Evolutionary conservation across 1,140 invertebrate species (phyloP), one percentile per base, ranked within the genome.

Genomic region (Argopecten irradians): DNA sequence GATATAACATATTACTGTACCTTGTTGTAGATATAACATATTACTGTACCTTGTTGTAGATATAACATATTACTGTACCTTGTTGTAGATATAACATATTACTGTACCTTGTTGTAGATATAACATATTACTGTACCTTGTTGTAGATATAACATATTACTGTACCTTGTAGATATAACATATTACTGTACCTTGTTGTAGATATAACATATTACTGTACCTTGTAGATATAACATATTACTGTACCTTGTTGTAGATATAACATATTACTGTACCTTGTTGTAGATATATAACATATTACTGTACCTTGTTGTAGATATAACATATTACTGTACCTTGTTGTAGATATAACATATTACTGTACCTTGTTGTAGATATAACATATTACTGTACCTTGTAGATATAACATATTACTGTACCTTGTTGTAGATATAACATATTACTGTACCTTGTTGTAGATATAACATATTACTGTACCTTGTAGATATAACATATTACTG

Each of bases 41-140:
- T 46, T 5, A 46, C 43, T 46, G 28, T 82, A 88, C 89, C 87
- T 86, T 88, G 86, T 34, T 88, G 82, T 14, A 90, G 85, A 36
- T 34, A 71, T 35, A 89, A 90, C 1, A 87, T 16, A 0, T 82
- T 34, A 33, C 36, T 82, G 28, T 82, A 46, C 19, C 39, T 22
- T 39, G 85, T 22, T 32, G 28, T 84, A 84, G 83, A 46, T 22
- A 46, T 19, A 16, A 46, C 19, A 46, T 2, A 5, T 16, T 22
- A 46, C 11, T 3, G 43, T 46, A 11, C 43, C n/a, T n/a, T n/a
- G n/a, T n/a, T n/a, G n/a, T n/a, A n/a, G n/a, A n/a, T n/a, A n/a
- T n/a, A n/a, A n/a, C n/a, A n/a, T n/a, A n/a, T n/a, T n/a, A 16
- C 9, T 16, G 3, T 46, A 46, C 43, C 43, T 46, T 46, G 43